A percentile compares a stretch with the other conserved stretches of the same genome.
Conservation (phyloP, 2,888 invertebrate species). For the Machimus rusticus region DNA sequence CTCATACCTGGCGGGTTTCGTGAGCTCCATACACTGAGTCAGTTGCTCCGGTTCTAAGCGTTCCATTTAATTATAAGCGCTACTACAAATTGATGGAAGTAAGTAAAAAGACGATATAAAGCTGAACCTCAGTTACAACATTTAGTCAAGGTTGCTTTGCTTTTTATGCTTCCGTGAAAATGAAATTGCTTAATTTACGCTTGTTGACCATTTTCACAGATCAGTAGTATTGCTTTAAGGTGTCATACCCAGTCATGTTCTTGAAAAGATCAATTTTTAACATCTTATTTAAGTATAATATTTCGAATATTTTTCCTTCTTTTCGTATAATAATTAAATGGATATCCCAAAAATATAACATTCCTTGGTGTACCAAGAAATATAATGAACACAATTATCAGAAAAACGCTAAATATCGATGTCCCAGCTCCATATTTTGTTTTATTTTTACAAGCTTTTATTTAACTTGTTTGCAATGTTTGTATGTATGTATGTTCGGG, state of each 20-base stretch:
- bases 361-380: no score
- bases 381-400: no score
- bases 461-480: no score
- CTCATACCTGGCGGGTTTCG: background rate
- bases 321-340: no score
- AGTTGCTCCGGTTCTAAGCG: slow-evolving; percentile 2
- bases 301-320: no score
- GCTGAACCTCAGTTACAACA: background rate
- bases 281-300: no score
- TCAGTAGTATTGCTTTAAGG: background rate
- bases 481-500: no score
- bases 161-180: background rate
- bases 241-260: background rate
- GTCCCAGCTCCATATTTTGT: no score
- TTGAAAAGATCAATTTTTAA: background rate
- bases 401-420: no score
- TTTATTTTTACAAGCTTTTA: no score
- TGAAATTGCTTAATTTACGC: background rate
- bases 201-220: background rate
- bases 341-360: no score
- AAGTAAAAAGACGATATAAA: background rate
- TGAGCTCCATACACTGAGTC: background rate
- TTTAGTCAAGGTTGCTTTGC: background rate
- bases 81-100: background rate
- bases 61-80: background rate